Conservation (phyloP, 1,140 invertebrate genomes). For the Cotesia glomerata region DNA sequence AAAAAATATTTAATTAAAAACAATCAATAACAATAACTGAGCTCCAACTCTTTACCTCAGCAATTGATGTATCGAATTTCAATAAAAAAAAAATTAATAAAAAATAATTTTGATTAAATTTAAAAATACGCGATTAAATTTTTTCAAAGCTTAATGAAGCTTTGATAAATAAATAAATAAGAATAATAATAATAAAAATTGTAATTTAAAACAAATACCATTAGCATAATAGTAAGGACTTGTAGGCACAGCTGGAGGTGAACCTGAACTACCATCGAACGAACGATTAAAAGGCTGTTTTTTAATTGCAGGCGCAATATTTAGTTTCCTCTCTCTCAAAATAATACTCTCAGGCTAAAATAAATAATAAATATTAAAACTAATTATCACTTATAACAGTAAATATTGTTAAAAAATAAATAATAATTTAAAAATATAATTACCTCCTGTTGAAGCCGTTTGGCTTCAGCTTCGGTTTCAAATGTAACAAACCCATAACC, state of each 20-base stretch:
- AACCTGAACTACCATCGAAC: slow-evolving; percentile 59
- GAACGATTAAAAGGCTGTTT: slow-evolving; percentile 72
- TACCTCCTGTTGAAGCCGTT: slow-evolving; percentile 73
- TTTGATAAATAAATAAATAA: slow-evolving; percentile 15
- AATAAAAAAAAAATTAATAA: too few species aligned
- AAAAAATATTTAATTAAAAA: too few species aligned
- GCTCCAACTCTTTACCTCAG: too few species aligned
- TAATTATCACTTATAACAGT: neutral
- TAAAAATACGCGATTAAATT: too few species aligned
- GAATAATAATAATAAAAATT: slow-evolving; percentile 4
- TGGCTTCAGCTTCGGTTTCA: slow-evolving; percentile 89
- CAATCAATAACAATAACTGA: too few species aligned
- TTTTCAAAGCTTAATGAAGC: neutral
- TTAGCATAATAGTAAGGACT: slow-evolving; percentile 68
- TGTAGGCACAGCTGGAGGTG: slow-evolving; percentile 61
- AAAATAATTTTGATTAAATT: too few species aligned
- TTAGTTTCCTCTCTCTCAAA: slow-evolving; percentile 82
- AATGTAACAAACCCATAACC: slow-evolving; percentile 97
- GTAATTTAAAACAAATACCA: slow-evolving; percentile 49
- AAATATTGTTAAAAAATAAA: slow-evolving; percentile 5
- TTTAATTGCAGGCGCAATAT: slow-evolving; percentile 89
- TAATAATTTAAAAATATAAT: neutral
- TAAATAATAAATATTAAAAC: slow-evolving; percentile 31
- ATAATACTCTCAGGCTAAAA: slow-evolving; percentile 75
- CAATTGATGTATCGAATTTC: too few species aligned